A percentile compares a stretch with the other conserved stretches of the same genome.
Evolutionary conservation across 2,113 vertebrate genomes (phyloP).

Genomic region (Ophthalmolycus amberensis): DNA sequence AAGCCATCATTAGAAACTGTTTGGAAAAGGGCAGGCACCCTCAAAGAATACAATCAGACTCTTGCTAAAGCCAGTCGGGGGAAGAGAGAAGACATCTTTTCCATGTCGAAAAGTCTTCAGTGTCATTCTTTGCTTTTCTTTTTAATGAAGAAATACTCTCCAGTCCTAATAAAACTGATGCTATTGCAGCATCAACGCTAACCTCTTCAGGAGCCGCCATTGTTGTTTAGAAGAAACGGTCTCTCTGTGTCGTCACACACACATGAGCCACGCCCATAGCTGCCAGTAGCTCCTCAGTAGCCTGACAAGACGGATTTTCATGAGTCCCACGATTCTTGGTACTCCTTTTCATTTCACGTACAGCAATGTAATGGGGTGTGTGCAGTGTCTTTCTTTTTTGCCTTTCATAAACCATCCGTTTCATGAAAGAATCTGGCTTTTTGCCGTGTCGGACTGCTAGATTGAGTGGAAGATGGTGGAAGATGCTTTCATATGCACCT

Average conservation of each 20-base stretch:
- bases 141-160: too few species aligned
- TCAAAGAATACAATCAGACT: too few species aligned
- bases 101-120: background rate
- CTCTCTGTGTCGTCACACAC: background rate
- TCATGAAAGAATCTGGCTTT: background rate
- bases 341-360: slow-evolving; percentile 19
- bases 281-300: too few species aligned
- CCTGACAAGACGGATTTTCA: background rate
- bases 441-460: background rate
- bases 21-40: too few species aligned
- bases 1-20: too few species aligned
- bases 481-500: slow-evolving; percentile 6
- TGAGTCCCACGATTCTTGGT: too few species aligned
- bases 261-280: background rate
- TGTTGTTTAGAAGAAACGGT: too few species aligned
- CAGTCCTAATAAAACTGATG: background rate
- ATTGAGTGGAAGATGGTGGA: background rate
- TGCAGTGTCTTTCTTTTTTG: background rate
- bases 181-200: background rate
- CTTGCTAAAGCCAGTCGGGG: too few species aligned
- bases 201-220: too few species aligned
- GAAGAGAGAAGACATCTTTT: too few species aligned
- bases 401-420: background rate
- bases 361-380: slow-evolving; percentile 2
- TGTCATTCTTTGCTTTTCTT: too few species aligned